Conservation (phyloP, 2,888 invertebrate species). For the Alviniconcha strummeri region DNA sequence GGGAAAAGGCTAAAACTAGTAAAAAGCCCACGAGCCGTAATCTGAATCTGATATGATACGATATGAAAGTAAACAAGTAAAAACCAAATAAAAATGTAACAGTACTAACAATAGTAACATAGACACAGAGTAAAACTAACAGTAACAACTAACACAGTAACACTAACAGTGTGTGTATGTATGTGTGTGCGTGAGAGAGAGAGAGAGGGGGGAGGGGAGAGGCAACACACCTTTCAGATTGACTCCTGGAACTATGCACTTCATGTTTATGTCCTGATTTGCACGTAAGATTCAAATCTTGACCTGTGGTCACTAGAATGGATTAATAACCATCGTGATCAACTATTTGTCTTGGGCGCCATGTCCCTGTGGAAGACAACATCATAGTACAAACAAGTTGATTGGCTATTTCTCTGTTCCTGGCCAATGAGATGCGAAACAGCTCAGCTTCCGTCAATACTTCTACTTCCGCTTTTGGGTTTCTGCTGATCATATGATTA, state of each 20-base stretch:
- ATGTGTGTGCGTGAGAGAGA: no score
- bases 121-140: no score
- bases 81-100: no score
- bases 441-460: background rate
- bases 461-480: conserved; percentile 10
- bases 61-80: no score
- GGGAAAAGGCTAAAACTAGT: no score
- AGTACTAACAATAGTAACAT: no score
- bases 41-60: no score
- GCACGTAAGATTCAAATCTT: background rate
- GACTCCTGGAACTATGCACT: conserved; percentile 84
- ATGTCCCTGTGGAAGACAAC: background rate
- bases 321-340: background rate
- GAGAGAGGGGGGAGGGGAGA: no score
- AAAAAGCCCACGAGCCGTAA: no score
- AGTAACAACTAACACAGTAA: no score
- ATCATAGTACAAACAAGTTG: background rate
- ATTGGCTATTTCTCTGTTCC: conserved; percentile 5
- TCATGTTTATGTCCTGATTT: conserved; percentile 76
- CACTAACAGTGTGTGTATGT: no score
- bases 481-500: conserved; percentile 20
- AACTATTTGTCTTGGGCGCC: conserved; percentile 23
- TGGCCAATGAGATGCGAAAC: background rate
- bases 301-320: background rate
- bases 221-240: conserved; percentile 84